phyloP scores from a whole-genome alignment of 64 coral and sea anemone genomes.

The Pocillopora verrucosa region DNA sequence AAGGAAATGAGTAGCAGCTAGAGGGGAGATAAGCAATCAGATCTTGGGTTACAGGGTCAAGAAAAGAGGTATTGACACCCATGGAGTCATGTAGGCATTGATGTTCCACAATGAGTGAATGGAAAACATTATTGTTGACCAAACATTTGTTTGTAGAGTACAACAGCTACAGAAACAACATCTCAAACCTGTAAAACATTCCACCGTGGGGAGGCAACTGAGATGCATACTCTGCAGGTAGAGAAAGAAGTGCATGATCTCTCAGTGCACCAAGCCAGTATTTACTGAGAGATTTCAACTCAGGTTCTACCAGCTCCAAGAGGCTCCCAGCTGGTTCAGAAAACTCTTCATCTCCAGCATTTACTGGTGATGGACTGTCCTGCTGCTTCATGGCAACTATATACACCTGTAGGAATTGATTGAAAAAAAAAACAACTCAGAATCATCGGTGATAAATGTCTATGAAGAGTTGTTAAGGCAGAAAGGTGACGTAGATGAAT shows the following conservation, averaged over 20 bases:
- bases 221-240: constrained; percentile 80
- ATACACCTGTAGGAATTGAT: constrained; percentile 65
- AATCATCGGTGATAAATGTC: neutral
- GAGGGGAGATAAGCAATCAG: too few species aligned
- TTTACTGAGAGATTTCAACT: constrained; percentile 85
- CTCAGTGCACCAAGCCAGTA: constrained; percentile 96
- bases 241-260: constrained; percentile 85
- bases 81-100: too few species aligned
- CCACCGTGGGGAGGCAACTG: constrained; percentile 88
- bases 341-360: constrained; percentile 47
- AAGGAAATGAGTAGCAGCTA: neutral
- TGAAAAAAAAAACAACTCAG: neutral
- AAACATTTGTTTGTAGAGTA: too few species aligned
- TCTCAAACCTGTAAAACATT: constrained; percentile 90
- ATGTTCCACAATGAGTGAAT: too few species aligned
- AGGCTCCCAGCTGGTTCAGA: constrained; percentile 83
- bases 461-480: neutral
- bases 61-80: too few species aligned
- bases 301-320: constrained; percentile 79
- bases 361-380: constrained; percentile 29
- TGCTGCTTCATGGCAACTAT: constrained; percentile 98
- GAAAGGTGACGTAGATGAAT: too few species aligned
- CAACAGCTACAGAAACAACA: neutral
- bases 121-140: neutral
- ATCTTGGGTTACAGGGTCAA: too few species aligned